Evolutionary conservation across 2,797 vertebrate species (phyloP).

Genomic region (Gymnoscopelus braueri): DNA sequence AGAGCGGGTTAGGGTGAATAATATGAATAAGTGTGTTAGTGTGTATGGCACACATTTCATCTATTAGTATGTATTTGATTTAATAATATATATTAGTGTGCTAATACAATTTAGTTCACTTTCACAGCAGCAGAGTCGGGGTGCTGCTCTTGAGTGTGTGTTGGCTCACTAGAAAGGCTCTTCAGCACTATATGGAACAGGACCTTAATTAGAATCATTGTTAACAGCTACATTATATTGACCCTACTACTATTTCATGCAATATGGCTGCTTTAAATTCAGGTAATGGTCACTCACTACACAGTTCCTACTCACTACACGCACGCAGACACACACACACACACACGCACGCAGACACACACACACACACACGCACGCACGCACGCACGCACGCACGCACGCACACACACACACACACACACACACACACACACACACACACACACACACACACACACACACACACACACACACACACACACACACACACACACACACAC

Average conservation of each 20-base stretch:
- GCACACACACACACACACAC: conserved; percentile 9
- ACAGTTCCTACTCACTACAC: background rate
- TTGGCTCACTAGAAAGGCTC: no score
- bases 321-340: conserved; percentile 3
- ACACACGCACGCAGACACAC: background rate
- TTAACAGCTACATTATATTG: no score
- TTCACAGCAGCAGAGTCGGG: no score
- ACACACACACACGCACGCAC: background rate
- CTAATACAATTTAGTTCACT: background rate
- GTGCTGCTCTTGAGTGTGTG: no score
- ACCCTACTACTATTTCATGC: no score
- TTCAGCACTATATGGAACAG: no score
- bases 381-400: conserved; percentile 4
- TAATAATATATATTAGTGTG: conserved; percentile 37
- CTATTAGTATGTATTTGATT: no score
- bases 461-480: no score
- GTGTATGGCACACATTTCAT: conserved; percentile 39
- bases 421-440: conserved; percentile 2
- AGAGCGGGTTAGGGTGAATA: conserved; percentile 55
- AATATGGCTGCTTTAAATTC: background rate
- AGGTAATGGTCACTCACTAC: conserved; percentile 31
- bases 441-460: background rate
- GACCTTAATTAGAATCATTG: no score
- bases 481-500: no score
- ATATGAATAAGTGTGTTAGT: background rate